Conservation (phyloP, 2,113 vertebrate genomes). For the Alligator sinensis region DNA sequence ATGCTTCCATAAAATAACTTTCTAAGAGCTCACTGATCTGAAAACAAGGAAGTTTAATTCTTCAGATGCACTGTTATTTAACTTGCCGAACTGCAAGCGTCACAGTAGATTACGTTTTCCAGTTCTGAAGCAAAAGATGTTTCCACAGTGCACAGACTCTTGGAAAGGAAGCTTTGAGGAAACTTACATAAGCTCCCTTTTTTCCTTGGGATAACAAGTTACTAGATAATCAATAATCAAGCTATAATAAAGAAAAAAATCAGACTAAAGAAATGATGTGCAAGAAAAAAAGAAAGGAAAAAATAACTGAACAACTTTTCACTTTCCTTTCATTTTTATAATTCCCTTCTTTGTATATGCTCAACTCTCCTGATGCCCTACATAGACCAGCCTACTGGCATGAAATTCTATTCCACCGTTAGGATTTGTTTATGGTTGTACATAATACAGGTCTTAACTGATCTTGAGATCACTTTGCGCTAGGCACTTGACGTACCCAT, state of each 20-base stretch:
- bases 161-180: background rate
- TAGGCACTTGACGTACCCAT: background rate
- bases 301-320: background rate
- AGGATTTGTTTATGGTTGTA: background rate
- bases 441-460: background rate
- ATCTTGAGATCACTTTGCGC: slow-evolving; percentile 20
- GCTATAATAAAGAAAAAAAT: background rate
- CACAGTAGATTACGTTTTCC: background rate
- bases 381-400: slow-evolving; percentile 13
- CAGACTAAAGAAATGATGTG: background rate
- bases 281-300: background rate
- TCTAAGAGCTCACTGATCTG: background rate
- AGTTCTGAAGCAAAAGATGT: background rate
- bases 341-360: background rate
- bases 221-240: background rate
- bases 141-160: background rate
- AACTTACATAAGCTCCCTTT: background rate
- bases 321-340: background rate
- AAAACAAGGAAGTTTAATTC: background rate
- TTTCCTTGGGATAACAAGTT: background rate
- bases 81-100: background rate
- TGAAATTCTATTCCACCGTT: background rate
- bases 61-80: background rate
- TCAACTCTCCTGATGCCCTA: background rate
- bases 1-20: background rate